Conservation (phyloP, 2,113 vertebrate species). For the Salvelinus sp. region DNA sequence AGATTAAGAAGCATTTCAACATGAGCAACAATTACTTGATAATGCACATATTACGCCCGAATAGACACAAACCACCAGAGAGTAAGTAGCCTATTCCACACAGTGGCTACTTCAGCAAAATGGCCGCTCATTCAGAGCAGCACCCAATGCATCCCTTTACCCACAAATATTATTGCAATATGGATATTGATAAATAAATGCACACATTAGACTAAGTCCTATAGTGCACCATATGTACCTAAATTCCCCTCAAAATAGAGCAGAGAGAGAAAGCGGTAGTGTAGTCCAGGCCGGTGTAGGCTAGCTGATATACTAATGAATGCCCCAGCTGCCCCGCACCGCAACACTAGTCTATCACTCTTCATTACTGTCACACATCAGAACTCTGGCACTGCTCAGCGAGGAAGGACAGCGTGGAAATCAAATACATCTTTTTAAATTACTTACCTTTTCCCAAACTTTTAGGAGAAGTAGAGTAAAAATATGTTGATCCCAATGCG, state of each 20-base stretch:
- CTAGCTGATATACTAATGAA: constrained; percentile 81
- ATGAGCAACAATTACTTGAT: constrained; percentile 60
- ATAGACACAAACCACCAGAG: constrained; percentile 57
- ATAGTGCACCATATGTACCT: constrained; percentile 56
- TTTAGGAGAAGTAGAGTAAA: constrained; percentile 71
- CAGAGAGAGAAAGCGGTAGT: constrained; percentile 75
- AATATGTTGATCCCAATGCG: constrained; percentile 35
- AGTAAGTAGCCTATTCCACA: constrained; percentile 32
- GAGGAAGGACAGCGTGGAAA: constrained; percentile 83
- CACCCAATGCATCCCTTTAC: not conserved
- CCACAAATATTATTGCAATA: not conserved
- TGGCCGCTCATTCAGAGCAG: constrained; percentile 57
- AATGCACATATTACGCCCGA: constrained; percentile 62
- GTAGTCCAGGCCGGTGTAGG: constrained; percentile 69
- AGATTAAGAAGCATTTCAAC: constrained; percentile 76
- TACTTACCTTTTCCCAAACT: constrained; percentile 74
- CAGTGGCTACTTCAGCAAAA: constrained; percentile 59
- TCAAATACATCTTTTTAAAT: constrained; percentile 89
- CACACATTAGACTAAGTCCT: not conserved
- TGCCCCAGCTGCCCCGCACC: constrained; percentile 95
- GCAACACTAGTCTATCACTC: constrained; percentile 97
- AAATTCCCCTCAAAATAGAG: constrained; percentile 83
- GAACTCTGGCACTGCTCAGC: constrained; percentile 85
- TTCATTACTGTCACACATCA: constrained; percentile 99
- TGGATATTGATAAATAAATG: not conserved